These are phyloP conservation scores for Erannis defoliaria DNA, from an alignment of 2,888 invertebrate genomes.

Conservation along the genomic window DNA sequence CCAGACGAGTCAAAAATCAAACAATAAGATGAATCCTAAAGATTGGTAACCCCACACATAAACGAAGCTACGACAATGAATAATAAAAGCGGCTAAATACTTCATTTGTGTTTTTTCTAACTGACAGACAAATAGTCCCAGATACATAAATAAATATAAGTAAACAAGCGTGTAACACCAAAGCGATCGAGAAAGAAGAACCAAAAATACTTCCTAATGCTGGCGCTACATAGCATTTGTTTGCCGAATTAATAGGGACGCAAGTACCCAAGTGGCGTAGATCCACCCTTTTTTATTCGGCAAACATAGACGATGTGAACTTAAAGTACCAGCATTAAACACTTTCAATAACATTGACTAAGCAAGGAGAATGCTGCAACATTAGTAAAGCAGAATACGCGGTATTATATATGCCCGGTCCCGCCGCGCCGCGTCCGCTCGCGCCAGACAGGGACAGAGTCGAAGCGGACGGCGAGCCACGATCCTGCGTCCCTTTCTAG, in stretches of 20 bases:
- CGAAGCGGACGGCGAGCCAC: background rate
- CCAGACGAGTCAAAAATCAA: too few relatives aligned
- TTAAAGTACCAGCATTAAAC: too few relatives aligned
- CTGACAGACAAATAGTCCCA: background rate
- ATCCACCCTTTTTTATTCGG: too few relatives aligned
- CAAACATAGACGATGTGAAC: too few relatives aligned
- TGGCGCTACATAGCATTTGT: too few relatives aligned
- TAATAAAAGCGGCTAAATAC: background rate
- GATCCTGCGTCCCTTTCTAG: conserved; percentile 6
- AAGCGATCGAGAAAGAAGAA: background rate
- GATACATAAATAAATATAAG: conserved; percentile 4
- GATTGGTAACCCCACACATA: background rate
- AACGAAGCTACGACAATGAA: background rate
- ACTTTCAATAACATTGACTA: background rate
- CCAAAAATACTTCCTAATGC: background rate
- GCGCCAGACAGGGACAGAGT: background rate
- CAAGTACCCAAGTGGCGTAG: too few relatives aligned
- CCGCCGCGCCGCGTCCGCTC: background rate
- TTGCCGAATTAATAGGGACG: too few relatives aligned
- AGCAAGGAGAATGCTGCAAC: background rate
- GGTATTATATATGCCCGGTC: background rate
- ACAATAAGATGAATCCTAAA: too few relatives aligned
- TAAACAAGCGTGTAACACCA: background rate
- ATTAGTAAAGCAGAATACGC: conserved; percentile 2
- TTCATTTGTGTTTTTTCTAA: background rate